Evolutionary conservation across 2,797 vertebrate genomes (phyloP).

Genomic region (Microctenopoma steveboyesi): DNA sequence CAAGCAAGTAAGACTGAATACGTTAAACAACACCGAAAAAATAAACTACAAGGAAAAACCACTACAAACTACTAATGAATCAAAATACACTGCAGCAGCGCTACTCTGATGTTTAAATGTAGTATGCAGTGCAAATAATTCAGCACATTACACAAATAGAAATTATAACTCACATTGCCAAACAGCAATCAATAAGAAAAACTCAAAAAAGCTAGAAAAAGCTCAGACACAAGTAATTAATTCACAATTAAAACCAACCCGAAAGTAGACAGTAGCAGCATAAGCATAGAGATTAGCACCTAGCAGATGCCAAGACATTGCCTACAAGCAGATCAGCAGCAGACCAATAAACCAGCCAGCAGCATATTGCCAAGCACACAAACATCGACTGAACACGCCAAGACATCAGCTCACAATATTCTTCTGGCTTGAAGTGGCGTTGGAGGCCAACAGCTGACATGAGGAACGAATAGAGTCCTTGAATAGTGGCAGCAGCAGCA

Average conservation of each 20-base stretch:
- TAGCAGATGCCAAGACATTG: slow-evolving; percentile 39
- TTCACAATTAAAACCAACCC: slow-evolving; percentile 30
- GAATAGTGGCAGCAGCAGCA: slow-evolving; percentile 31
- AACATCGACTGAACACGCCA: slow-evolving; percentile 41
- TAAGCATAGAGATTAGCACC: slow-evolving; percentile 34
- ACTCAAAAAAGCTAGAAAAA: not conserved
- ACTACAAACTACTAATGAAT: not conserved
- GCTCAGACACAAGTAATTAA: slow-evolving; percentile 11
- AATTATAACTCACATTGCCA: not conserved
- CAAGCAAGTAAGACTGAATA: too few species aligned
- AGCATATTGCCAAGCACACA: slow-evolving; percentile 38
- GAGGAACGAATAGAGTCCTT: slow-evolving; percentile 25
- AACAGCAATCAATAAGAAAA: not conserved
- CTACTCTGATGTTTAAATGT: not conserved
- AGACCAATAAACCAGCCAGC: slow-evolving; percentile 37
- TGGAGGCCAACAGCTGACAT: slow-evolving; percentile 45
- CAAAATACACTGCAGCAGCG: not conserved
- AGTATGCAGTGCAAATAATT: not conserved
- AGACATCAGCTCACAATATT: slow-evolving; percentile 47
- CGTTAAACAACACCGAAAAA: not conserved
- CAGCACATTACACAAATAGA: not conserved
- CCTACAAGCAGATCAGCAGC: slow-evolving; percentile 41
- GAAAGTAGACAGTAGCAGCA: slow-evolving; percentile 2
- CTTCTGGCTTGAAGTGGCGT: slow-evolving; percentile 26
- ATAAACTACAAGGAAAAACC: not conserved